phyloP scores from a whole-genome alignment of 2,888 invertebrate species.

The Peribatodes rhomboidaria region DNA sequence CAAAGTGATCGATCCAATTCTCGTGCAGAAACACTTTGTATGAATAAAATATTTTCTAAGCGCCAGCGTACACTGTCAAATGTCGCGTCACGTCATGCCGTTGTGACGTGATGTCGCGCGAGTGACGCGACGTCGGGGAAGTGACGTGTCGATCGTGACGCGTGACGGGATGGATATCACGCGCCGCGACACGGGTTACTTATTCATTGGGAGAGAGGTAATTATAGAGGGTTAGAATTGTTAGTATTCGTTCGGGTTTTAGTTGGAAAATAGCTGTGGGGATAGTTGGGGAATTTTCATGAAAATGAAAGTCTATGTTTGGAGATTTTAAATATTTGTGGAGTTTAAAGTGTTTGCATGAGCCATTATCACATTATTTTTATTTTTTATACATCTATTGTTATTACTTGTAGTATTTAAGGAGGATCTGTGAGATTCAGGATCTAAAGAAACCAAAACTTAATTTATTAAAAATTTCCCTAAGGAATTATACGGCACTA shows the following conservation, averaged over 20 bases:
- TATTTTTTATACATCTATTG: too few relatives aligned
- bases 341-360: background rate
- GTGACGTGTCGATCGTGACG: conserved; percentile 48
- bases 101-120: conserved; percentile 54
- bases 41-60: conserved; percentile 46
- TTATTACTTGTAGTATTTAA: too few relatives aligned
- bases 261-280: conserved; percentile 10
- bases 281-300: background rate
- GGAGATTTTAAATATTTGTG: too few relatives aligned
- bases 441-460: too few relatives aligned
- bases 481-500: too few relatives aligned
- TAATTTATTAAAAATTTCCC: too few relatives aligned
- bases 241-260: conserved; percentile 40
- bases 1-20: background rate
- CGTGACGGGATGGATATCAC: conserved; percentile 52
- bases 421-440: too few relatives aligned
- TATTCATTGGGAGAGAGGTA: conserved; percentile 58
- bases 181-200: conserved; percentile 59
- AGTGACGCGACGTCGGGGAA: conserved; percentile 52
- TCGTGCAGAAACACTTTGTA: conserved; percentile 9
- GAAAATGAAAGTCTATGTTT: background rate
- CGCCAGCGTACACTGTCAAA: conserved; percentile 28
- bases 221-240: conserved; percentile 55
- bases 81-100: conserved; percentile 44
- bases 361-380: too few relatives aligned